These are phyloP conservation scores for Nannospalax galili DNA, from an alignment of 2,113 vertebrate species.

Conservation along the genomic window DNA sequence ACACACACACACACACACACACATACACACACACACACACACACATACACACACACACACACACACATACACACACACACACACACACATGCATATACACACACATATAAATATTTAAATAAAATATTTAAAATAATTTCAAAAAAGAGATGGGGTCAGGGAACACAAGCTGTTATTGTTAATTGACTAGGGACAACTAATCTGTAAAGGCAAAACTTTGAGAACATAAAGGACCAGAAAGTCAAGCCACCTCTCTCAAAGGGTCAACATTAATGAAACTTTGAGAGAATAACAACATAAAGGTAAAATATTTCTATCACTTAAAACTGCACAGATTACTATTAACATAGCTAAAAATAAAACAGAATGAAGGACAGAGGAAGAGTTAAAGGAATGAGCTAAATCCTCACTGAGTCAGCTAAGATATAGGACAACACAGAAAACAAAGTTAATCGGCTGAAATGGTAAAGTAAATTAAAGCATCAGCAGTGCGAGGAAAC, in stretches of 20 bases:
- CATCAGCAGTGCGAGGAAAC: not conserved
- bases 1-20: not conserved
- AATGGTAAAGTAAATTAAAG: not conserved
- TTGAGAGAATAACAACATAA: not conserved
- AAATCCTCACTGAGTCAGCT: not conserved
- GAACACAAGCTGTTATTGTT: not conserved
- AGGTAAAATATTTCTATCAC: not conserved
- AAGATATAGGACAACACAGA: not conserved
- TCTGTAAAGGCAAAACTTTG: not conserved
- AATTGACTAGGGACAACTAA: not conserved
- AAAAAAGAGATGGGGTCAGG: not conserved
- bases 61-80: not conserved
- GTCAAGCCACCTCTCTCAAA: not conserved
- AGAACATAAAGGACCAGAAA: not conserved
- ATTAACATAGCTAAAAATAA: not conserved
- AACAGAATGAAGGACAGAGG: not conserved
- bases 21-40: not conserved
- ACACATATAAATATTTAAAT: no score
- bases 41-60: not conserved
- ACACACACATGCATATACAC: not conserved
- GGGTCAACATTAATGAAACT: not conserved
- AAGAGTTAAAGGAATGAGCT: not conserved
- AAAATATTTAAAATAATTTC: not conserved
- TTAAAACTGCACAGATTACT: not conserved
- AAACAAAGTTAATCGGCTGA: not conserved